Evolutionary conservation across 2,797 vertebrate species (phyloP), one percentile per base, ranked within the genome.

Genomic region (Leuciscus waleckii): DNA sequence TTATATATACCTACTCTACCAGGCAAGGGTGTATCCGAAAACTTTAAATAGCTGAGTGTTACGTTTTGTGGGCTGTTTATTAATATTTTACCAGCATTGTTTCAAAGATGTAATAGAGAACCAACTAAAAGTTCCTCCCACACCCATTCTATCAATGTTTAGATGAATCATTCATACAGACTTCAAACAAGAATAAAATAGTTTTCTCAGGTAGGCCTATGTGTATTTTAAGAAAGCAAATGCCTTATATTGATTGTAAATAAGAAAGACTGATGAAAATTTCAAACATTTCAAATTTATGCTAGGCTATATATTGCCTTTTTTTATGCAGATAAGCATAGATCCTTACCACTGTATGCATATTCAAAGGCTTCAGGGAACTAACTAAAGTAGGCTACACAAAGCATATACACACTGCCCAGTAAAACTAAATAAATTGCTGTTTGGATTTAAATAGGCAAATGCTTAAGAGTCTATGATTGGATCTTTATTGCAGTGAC

Each of bases 1-100:
- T 87, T 89, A 90, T 87, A 90, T 91, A 88, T 89, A 90, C 79
- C 79, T 67, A 73, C 86, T 76, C 43, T 26, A 46, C 35, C 21
- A 70, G 79, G 82, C 70, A 87, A 86, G 77, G 73, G 79, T 85
- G 74, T 82, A 79, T 79, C 78, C 65, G 46, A 49, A 88, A 86
- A 70, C 84, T 84, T 68, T 71, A 85, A 87, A 91, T 90, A 90
- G 87, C 81, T 35, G 32, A 74, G 79, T 74, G 69, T 56, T 88
- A 81, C 58, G 35, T 74, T 70, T 83, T 75, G 68, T 78, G 70
- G 71, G 51, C 69, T 51, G 76, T 73, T 85, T 26, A 79, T 51
- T 85, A 65, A 73, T 65, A 37, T 71, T 79, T 43, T 21, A 73
- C 39, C 29, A 80, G 41, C 56, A 74, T 49, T 65, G 41, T 54